Percentiles rank a stretch among this genome's conserved stretches.
phyloP scores from a whole-genome alignment of 2,888 invertebrate genomes.

The Lasioglossum figueresi region DNA sequence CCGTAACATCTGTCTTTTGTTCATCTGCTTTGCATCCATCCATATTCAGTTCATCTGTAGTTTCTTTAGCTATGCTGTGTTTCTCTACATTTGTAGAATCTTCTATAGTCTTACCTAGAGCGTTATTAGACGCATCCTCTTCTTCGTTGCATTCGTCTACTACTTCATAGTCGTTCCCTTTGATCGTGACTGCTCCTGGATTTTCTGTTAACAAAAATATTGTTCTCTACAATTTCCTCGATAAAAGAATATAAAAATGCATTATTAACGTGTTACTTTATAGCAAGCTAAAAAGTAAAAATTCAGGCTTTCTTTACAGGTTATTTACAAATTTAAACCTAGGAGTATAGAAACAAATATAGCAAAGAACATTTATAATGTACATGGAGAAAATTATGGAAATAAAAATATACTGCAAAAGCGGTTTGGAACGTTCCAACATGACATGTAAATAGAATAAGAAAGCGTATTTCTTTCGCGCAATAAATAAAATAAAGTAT shows the following conservation, averaged over 20 bases:
- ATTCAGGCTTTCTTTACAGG: too few relatives aligned
- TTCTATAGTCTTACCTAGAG: background rate
- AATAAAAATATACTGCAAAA: background rate
- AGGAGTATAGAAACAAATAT: too few relatives aligned
- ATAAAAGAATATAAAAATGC: background rate
- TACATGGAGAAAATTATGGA: background rate
- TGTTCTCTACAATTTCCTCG: background rate
- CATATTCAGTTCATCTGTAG: background rate
- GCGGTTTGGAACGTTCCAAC: background rate
- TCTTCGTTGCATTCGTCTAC: conserved; percentile 76
- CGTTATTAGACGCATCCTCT: conserved; percentile 59
- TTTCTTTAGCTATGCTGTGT: background rate
- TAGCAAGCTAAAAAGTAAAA: too few relatives aligned
- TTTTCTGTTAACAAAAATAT: conserved; percentile 66
- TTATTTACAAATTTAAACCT: too few relatives aligned
- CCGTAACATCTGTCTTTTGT: background rate
- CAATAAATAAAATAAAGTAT: background rate
- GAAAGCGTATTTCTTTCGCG: background rate
- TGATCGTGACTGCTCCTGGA: conserved; percentile 71
- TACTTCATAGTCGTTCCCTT: conserved; percentile 77
- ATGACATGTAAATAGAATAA: background rate
- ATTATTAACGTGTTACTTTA: too few relatives aligned
- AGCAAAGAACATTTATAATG: background rate
- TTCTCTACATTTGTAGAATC: background rate
- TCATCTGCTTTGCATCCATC: background rate